Base-by-base conservation (phyloP, 2,113 vertebrate genomes). In the Hemiprocne comata region DNA sequence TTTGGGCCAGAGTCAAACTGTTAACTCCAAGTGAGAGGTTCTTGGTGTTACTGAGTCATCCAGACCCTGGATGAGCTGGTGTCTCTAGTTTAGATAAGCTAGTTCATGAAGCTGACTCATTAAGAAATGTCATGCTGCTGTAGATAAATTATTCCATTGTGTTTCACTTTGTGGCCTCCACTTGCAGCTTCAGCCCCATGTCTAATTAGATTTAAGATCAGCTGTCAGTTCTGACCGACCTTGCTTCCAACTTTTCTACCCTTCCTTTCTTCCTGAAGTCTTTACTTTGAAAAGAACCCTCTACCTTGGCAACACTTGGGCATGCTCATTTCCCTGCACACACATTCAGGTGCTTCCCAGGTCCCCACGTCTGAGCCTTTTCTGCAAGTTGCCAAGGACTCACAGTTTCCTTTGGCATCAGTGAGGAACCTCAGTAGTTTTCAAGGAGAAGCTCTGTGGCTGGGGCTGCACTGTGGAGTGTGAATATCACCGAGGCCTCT, bases 401-500 rank as follows among this genome's bases (percentile, higher is more conserved):
- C 55, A 19, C 11, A 23, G 8, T 50, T 87, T 75, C 34, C 31
- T 70, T 87, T 54, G 65, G 29, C 28, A 46, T 51, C 6, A 0
- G 17, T 13, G 69, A 55, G 21, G 69, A 77, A 7, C 46, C 38
- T 84, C 38, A 8, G 67, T 23, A 67, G 36, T 51, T 88, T 73
- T 77, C 36, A 24, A 7, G 44, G 60, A 34, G 73, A 33, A 13
- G 26, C 53, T 58, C n/a, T 20, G 5, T 48, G 65, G 28, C n/a
- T 25, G 20, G 42, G 53, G 31, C 38, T 76, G 70, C 9, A 0
- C 28, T 28, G n/a, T 17, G 62, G n/a, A 33, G 7, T 23, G 21
- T 40, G 46, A 23, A 17, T 2, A 1, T 36, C 2, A 0, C 20
- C 16, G 1, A 10, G 50, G 36, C 48, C 42, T 24, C 21, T 12